These are phyloP conservation scores for Pseudorasbora parva DNA, from an alignment of 2,113 vertebrate species.

Conservation along the genomic window DNA sequence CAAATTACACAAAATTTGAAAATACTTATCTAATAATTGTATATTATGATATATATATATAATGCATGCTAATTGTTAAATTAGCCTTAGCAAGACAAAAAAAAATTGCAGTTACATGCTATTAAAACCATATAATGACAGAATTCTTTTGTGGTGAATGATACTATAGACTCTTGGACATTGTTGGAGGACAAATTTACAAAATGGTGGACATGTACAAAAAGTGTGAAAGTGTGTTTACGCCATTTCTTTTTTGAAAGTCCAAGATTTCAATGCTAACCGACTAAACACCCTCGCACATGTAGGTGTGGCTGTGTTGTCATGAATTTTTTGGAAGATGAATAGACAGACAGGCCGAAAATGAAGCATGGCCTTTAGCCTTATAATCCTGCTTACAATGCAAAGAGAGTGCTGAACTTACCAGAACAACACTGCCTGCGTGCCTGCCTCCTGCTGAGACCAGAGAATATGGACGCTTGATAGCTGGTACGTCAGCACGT, in stretches of 20 bases:
- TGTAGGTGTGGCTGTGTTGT: conserved; percentile 36
- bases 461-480: conserved; percentile 8
- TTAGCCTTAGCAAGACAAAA: neutral
- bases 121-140: no score
- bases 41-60: neutral
- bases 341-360: conserved; percentile 39
- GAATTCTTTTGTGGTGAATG: no score
- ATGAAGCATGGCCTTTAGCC: conserved; percentile 42
- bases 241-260: neutral
- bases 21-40: neutral
- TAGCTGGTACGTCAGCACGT: neutral
- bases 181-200: neutral
- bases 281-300: neutral
- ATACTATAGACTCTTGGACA: neutral
- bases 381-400: conserved; percentile 46
- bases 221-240: neutral
- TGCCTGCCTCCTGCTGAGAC: conserved; percentile 15
- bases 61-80: neutral
- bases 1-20: neutral
- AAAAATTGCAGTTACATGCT: no score
- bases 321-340: conserved; percentile 39
- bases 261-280: neutral
- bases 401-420: conserved; percentile 6
- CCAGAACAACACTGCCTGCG: conserved; percentile 1
- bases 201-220: neutral